Base-by-base conservation (phyloP, 2,888 invertebrate genomes). In the Drosophila subsilvestris region DNA sequence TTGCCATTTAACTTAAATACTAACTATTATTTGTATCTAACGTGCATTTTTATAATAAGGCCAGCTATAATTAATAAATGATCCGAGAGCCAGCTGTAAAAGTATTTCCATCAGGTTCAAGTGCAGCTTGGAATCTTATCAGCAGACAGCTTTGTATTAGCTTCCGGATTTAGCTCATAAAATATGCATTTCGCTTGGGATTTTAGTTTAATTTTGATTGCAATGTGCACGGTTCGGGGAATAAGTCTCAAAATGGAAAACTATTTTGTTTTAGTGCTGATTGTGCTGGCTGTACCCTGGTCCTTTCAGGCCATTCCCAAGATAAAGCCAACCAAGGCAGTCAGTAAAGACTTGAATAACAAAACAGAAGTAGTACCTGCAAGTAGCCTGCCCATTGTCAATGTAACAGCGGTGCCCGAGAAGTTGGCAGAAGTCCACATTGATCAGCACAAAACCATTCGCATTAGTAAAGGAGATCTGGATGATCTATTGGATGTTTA, bases 371-470 rank as follows among this genome's bases (percentile, higher is more conserved):
- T 44, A 49, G 0, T 25, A 63, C 62, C 47, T 12, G 2, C 12
- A 8, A 53, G 51, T 56, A 3, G 14, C 20, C 5, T n/a, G 14
- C 63, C 17, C 14, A 42, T 57, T 14, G 54, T 3, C 1, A 78
- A 63, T 63, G 70, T 58, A 6, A 84, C 82, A 12, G 43, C 61
- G 0, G 61, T 73, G 3, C 56, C 55, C 0, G 71, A 57, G 20
- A 82, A 78, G 20, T 12, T 84, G 10, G 81, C 82, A 0, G 86
- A 83, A 14, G 74, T 82, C 32, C 86, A 86, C 61, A 82, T 82
- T 25, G 84, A 82, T 29, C 84, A 78, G 0, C 86, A 78, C 8
- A 82, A 86, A 25, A 82, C 84, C 3, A 84, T 82, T 10, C 70
- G 82, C 43, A 82, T 82, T 4, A 82, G 76, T 32, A 82, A 86